phyloP scores from a whole-genome alignment of 2,797 vertebrate species.

The Acanthis flammea region DNA sequence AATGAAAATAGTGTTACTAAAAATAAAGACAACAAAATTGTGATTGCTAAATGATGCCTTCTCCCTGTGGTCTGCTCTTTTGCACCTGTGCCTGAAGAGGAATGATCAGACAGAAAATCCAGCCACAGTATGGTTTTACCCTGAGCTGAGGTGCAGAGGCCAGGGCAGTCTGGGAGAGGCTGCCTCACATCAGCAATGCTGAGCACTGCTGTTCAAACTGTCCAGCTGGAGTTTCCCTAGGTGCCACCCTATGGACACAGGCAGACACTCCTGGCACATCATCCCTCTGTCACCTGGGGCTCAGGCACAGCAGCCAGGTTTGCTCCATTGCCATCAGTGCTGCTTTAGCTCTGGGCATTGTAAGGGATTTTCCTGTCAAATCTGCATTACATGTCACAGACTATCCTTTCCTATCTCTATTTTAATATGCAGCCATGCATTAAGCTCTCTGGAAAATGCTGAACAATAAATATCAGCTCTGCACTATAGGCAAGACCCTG shows the following conservation, averaged over 20 bases:
- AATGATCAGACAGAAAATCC: background rate
- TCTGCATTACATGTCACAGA: background rate
- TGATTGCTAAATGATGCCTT: background rate
- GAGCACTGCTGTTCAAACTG: background rate
- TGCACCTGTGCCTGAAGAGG: background rate
- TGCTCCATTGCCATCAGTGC: background rate
- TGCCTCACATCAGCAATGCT: background rate
- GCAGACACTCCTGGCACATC: background rate
- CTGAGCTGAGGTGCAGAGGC: background rate
- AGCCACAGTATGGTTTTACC: background rate
- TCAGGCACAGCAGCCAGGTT: background rate
- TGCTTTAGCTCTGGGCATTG: background rate
- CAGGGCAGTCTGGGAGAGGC: background rate
- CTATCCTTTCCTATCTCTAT: background rate
- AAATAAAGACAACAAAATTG: background rate
- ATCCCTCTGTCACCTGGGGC: background rate
- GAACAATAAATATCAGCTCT: background rate
- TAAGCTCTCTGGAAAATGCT: background rate
- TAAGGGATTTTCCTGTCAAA: background rate
- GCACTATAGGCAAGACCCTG: background rate
- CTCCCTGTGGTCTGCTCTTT: background rate
- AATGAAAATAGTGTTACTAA: background rate
- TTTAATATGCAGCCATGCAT: background rate
- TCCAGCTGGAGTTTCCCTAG: rapidly evolving
- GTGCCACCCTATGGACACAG: background rate